Evolutionary conservation across 1,140 invertebrate genomes (phyloP).

Genomic region (Lamellibrachia luymesi): DNA sequence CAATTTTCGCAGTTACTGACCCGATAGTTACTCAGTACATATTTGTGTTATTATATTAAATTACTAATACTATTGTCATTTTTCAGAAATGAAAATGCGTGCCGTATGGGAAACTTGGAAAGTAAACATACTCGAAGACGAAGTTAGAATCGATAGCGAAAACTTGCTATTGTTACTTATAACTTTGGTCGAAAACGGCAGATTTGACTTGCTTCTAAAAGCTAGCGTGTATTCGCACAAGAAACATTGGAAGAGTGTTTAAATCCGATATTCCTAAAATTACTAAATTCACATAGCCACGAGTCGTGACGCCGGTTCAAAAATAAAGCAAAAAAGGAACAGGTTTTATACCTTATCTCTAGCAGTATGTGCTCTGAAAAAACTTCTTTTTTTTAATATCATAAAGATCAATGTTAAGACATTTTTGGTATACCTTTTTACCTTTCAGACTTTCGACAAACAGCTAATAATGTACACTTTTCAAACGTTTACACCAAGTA

Average conservation of each 20-base stretch:
- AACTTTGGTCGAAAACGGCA: not conserved
- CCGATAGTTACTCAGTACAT: too few species aligned
- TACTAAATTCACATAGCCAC: not conserved
- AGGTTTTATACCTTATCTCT: not conserved
- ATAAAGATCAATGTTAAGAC: not conserved
- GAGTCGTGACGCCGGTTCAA: not conserved
- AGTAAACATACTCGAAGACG: not conserved
- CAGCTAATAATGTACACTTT: not conserved
- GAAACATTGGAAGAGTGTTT: not conserved
- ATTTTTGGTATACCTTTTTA: not conserved
- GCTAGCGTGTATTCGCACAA: not conserved
- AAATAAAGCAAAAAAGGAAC: not conserved
- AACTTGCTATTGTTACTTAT: not conserved
- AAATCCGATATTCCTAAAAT: not conserved
- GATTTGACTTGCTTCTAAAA: not conserved
- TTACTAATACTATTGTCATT: too few species aligned
- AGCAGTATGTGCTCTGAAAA: not conserved
- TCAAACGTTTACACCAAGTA: not conserved
- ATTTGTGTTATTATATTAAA: too few species aligned
- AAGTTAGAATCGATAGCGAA: not conserved
- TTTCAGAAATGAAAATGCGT: not conserved
- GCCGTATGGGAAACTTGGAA: not conserved
- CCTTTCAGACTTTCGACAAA: not conserved
- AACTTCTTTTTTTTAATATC: not conserved
- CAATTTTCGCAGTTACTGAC: too few species aligned